Conservation (phyloP, 2,797 vertebrate genomes). For the Falco rusticolus region DNA sequence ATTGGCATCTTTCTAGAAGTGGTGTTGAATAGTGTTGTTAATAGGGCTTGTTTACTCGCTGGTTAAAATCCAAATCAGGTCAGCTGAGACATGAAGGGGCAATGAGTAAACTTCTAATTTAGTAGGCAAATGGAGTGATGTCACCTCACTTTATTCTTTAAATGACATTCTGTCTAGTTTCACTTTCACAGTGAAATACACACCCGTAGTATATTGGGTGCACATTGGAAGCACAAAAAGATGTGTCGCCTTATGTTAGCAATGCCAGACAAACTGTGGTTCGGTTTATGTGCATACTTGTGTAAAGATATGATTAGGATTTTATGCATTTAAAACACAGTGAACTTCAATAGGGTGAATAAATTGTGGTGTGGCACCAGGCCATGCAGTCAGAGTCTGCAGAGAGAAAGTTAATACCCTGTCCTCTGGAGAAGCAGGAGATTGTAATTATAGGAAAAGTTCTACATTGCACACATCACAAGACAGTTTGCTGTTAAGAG, state of each 20-base stretch:
- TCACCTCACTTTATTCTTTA: slow-evolving; percentile 63
- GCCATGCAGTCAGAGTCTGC: not conserved
- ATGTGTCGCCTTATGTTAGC: not conserved
- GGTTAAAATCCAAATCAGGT: slow-evolving; percentile 59
- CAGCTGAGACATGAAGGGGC: slow-evolving; percentile 63
- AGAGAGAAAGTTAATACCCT: not conserved
- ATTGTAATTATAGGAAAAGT: not conserved
- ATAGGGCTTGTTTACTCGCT: slow-evolving; percentile 69
- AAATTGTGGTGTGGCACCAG: not conserved
- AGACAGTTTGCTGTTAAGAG: not conserved
- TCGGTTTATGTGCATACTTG: not conserved
- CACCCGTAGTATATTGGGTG: not conserved
- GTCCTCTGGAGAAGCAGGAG: not conserved
- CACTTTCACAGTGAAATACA: slow-evolving; percentile 55
- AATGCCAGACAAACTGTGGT: not conserved
- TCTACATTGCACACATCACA: not conserved
- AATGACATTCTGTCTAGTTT: slow-evolving; percentile 61
- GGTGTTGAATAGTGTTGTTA: slow-evolving; percentile 55
- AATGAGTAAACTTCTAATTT: slow-evolving; percentile 63
- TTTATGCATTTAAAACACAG: not conserved
- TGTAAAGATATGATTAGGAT: not conserved
- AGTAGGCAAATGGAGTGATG: slow-evolving; percentile 43
- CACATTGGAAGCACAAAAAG: not conserved
- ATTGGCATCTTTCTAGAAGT: slow-evolving; percentile 48
- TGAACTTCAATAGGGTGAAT: not conserved